A percentile compares a stretch with the other conserved stretches of the same genome.
These are phyloP conservation scores for Gymnocheta viridis DNA, from an alignment of 2,888 invertebrate genomes.

Conservation along the genomic window DNA sequence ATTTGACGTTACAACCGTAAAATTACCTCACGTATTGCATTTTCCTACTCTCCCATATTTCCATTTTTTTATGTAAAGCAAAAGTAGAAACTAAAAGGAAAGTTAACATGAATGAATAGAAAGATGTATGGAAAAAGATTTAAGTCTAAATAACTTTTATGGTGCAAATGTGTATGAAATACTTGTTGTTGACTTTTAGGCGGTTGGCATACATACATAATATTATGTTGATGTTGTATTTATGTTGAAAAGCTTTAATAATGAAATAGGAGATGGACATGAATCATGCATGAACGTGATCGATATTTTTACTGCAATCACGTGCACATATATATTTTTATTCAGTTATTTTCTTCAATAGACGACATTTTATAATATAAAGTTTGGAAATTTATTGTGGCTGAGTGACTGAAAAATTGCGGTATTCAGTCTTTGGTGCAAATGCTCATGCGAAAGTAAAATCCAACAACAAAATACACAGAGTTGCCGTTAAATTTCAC, in stretches of 20 bases:
- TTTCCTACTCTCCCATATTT: background rate
- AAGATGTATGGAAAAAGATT: constrained; percentile 38
- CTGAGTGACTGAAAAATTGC: too few relatives aligned
- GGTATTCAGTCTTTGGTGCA: too few relatives aligned
- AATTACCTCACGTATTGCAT: constrained; percentile 68
- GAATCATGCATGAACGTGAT: too few relatives aligned
- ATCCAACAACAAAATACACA: too few relatives aligned
- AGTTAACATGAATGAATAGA: background rate
- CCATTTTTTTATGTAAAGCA: background rate
- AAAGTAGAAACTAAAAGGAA: background rate
- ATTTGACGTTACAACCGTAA: constrained; percentile 64
- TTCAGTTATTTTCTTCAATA: too few relatives aligned
- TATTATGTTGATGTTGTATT: background rate
- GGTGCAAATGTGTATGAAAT: constrained; percentile 52
- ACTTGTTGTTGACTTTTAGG: constrained; percentile 17
- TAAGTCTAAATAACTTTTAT: constrained; percentile 53
- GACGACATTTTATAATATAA: too few relatives aligned
- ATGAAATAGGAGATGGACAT: background rate
- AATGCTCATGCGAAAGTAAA: too few relatives aligned
- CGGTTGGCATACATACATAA: background rate
- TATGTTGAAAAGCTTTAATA: background rate
- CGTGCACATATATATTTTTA: too few relatives aligned
- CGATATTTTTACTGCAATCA: too few relatives aligned
- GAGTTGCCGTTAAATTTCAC: too few relatives aligned
- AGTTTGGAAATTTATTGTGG: too few relatives aligned